phyloP scores from a whole-genome alignment of 1,140 invertebrate species.

The Pachyrhynchus sulphureomaculatus region DNA sequence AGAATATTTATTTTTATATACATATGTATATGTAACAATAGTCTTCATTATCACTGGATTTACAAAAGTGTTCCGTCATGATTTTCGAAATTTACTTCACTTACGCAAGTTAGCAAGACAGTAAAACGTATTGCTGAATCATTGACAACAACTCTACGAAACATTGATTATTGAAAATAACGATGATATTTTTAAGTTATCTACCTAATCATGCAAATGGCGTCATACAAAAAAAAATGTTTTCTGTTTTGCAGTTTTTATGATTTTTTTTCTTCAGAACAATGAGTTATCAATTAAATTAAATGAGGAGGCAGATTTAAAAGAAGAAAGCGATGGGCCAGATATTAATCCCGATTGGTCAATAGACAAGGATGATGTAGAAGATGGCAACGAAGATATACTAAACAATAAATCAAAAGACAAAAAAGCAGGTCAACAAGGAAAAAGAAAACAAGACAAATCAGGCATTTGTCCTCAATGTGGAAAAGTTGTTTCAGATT shows the following conservation, averaged over 20 bases:
- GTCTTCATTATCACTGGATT: no score
- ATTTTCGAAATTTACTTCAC: no score
- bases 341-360: background rate
- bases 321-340: constrained; percentile 1
- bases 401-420: background rate
- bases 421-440: background rate
- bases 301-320: background rate
- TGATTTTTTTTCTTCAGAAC: no score
- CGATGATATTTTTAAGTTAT: background rate
- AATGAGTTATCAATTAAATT: constrained; percentile 1
- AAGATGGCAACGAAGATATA: background rate
- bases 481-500: constrained; percentile 17
- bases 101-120: no score
- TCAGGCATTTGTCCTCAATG: constrained; percentile 22
- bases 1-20: no score
- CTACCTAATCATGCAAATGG: background rate
- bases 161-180: no score
- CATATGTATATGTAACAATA: no score
- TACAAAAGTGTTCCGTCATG: no score
- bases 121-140: no score
- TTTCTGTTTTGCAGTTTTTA: no score
- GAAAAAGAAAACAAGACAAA: constrained; percentile 14
- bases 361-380: background rate
- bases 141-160: no score
- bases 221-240: background rate